Evolutionary conservation across 2,797 vertebrate genomes (phyloP), one percentile per base, ranked within the genome.

Genomic region (Chaetodon trifasciatus): DNA sequence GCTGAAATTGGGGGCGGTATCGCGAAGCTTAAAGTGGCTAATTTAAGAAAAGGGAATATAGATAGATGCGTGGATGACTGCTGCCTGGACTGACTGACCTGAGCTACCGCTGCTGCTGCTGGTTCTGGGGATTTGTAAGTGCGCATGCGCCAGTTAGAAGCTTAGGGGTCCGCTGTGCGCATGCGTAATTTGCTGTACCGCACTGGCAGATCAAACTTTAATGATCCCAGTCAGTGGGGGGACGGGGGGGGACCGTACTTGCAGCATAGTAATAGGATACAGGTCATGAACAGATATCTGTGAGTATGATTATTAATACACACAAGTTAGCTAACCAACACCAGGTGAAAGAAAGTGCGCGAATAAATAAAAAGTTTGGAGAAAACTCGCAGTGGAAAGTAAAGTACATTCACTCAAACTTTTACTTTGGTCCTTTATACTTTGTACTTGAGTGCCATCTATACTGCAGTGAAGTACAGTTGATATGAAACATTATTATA

Each of bases 1-100:
- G 94, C 96, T 95, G 96, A 96, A 86, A 96, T 96, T 96, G 96
- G 96, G 95, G 96, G 96, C 96, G 96, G 96, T 96, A 96, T 96
- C 95, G 91, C 96, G 96, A 96, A 95, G 96, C 96, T 96, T 90
- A 95, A 92, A 74, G 92, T 72, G 95, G 89, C 95, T 94, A 95
- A 95, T 95, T 93, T 95, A 95, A 96, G 94, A 95, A 96, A 96
- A 94, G 83, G 92, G 87, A 88, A 87, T 90, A 93, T 88, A 90
- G 86, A 82, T 82, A 88, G 70, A 82, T 89, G 83, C 91, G 93
- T 87, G 85, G 88, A 80, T 89, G 91, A 82, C 83, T 83, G 90
- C 93, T 92, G 92, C 89, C 94, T 91, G 93, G 88, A 88, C 90
- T 90, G 93, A 93, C 93, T 90, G 88, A 90, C 74, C 86, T 87